A percentile compares a stretch with the other conserved stretches of the same genome.
These are phyloP conservation scores for Platycheirus rosarum DNA, from an alignment of 2,888 invertebrate species.

Conservation along the genomic window DNA sequence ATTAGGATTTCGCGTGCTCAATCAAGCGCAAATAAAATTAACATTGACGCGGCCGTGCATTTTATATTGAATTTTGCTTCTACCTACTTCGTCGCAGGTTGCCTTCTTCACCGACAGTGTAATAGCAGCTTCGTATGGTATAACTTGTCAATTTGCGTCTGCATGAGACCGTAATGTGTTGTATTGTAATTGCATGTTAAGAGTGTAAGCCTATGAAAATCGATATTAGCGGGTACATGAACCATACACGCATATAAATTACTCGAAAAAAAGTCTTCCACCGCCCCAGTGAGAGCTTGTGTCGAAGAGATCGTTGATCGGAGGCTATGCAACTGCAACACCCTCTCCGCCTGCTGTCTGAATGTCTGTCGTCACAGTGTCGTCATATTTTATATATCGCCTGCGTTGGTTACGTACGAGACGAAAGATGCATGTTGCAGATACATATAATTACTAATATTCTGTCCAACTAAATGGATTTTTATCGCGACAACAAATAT, in stretches of 20 bases:
- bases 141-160: conserved; percentile 45
- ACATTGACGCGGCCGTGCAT: conserved; percentile 68
- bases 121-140: conserved; percentile 24
- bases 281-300: neutral
- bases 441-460: conserved; percentile 76
- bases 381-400: conserved; percentile 72
- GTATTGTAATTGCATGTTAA: conserved; percentile 71
- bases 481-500: conserved; percentile 68
- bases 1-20: conserved; percentile 64
- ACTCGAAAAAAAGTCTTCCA: conserved; percentile 26
- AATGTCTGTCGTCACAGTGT: conserved; percentile 71
- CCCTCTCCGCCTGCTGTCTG: conserved; percentile 43
- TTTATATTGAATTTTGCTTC: conserved; percentile 54
- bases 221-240: conserved; percentile 71
- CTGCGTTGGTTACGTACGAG: conserved; percentile 37
- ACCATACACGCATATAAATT: conserved; percentile 62
- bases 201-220: conserved; percentile 65
- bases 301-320: too few species aligned
- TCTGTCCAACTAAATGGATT: conserved; percentile 74
- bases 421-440: conserved; percentile 75
- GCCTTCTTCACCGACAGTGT: conserved; percentile 35
- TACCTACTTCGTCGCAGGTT: conserved; percentile 3
- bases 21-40: conserved; percentile 71
- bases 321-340: conserved; percentile 15
- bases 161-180: conserved; percentile 58